Evolutionary conservation across 2,797 vertebrate species (phyloP), one percentile per base, ranked within the genome.

Genomic region (Melanotaenia pygmaea): DNA sequence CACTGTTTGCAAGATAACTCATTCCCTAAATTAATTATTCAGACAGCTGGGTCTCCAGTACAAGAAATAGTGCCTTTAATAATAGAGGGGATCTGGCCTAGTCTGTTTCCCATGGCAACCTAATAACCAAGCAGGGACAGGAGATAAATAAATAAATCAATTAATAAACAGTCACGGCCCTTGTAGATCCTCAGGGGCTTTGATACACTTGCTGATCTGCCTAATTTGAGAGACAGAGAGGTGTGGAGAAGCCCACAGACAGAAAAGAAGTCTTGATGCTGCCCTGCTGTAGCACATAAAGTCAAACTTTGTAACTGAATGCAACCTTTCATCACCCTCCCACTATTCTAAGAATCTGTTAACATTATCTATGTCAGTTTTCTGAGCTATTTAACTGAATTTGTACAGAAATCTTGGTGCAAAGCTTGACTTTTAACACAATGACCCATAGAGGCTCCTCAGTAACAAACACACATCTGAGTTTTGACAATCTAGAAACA

Each of bases 131-230:
- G 93, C 93, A 91, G 92, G 89, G 91, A 83, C 76, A 7, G 64
- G 79, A 88, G 92, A 94, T 95, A 94, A 95, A 95, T 95, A 94
- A 94, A 95, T 95, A 93, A 94, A 95, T 94, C 89, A 95, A 95
- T 95, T 94, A 95, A 95, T 95, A 95, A 95, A 90, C 92, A 94
- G 93, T 85, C 90, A 86, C 86, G 80, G 93, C 88, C 91, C 70
- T 88, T 92, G 84, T 70, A 81, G 79, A 87, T 86, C 91, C 88
- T 84, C 12, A 0, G 82, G 83, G 89, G 74, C 64, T 79, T 81
- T 18, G 86, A 81, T 78, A 70, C 50, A 74, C 88, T 82, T 40
- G 64, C 83, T 89, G 87, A 91, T 90, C 89, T 83, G 83, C 77
- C 86, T 89, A 75, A 84, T 90, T 84, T 90, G 76, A 89, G 90